Evolutionary conservation across 2,113 vertebrate genomes (phyloP).

Genomic region (Pangasianodon hypophthalmus): DNA sequence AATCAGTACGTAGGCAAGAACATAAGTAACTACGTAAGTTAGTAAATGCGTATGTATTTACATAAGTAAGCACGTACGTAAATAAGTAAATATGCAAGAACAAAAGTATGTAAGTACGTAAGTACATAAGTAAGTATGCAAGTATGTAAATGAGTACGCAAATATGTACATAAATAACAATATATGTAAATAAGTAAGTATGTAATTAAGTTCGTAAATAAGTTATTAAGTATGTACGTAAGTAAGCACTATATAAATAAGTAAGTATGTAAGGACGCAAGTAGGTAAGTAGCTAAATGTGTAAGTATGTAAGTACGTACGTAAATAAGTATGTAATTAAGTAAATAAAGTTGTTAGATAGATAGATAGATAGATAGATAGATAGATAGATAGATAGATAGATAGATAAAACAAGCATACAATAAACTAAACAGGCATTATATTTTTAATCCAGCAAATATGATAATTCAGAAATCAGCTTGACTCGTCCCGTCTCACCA

Average conservation of each 20-base stretch:
- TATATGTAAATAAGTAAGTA: too few species aligned
- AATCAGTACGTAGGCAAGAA: not conserved
- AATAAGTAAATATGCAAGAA: too few species aligned
- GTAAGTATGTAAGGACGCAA: not conserved
- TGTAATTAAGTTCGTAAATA: too few species aligned
- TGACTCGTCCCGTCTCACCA: constrained; percentile 77
- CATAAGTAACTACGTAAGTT: not conserved
- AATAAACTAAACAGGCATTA: not conserved
- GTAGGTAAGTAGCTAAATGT: not conserved
- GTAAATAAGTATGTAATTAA: not conserved
- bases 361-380: not conserved
- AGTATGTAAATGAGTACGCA: too few species aligned
- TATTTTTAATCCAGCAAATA: not conserved
- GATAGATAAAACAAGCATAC: not conserved
- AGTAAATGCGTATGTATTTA: not conserved
- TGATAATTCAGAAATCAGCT: not conserved
- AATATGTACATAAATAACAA: too few species aligned
- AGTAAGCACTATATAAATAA: not conserved
- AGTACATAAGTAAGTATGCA: too few species aligned
- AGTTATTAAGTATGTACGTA: too few species aligned
- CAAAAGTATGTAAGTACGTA: too few species aligned
- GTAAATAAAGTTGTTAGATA: not conserved
- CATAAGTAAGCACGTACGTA: not conserved
- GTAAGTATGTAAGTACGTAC: not conserved
- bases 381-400: not conserved